Conservation (phyloP, 2,888 invertebrate genomes). For the Temnothorax unifasciatus region DNA sequence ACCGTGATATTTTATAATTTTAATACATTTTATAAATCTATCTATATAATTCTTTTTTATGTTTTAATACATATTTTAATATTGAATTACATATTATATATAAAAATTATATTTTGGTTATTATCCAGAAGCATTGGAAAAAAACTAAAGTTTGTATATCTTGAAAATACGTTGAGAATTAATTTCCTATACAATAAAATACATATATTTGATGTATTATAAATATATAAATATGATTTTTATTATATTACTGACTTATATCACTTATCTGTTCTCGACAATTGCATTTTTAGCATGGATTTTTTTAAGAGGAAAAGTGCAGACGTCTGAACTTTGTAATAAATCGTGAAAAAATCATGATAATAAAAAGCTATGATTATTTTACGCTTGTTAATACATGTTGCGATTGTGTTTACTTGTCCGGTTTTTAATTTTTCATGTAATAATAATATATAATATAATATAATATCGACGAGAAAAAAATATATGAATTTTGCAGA, state of each 20-base stretch:
- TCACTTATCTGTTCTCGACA: background rate
- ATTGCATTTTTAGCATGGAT: background rate
- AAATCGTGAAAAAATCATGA: too few relatives aligned
- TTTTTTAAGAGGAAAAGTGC: background rate
- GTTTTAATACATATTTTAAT: slow-evolving; percentile 22
- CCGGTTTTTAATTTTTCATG: background rate
- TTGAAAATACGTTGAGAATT: background rate
- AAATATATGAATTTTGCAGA: background rate
- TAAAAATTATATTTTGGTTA: slow-evolving; percentile 18
- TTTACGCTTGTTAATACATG: background rate
- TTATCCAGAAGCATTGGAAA: background rate
- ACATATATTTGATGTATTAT: background rate
- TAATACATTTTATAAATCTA: slow-evolving; percentile 7
- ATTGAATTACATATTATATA: background rate
- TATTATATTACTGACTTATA: background rate
- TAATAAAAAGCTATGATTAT: background rate
- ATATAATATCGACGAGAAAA: background rate
- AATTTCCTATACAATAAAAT: background rate
- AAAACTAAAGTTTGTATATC: background rate
- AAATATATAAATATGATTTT: background rate
- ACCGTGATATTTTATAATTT: slow-evolving; percentile 9
- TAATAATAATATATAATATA: background rate
- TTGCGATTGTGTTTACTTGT: background rate
- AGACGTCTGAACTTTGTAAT: background rate
- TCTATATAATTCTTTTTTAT: too few relatives aligned